Conservation (phyloP, 1,140 invertebrate genomes). For the Andrena cerasifolii region DNA sequence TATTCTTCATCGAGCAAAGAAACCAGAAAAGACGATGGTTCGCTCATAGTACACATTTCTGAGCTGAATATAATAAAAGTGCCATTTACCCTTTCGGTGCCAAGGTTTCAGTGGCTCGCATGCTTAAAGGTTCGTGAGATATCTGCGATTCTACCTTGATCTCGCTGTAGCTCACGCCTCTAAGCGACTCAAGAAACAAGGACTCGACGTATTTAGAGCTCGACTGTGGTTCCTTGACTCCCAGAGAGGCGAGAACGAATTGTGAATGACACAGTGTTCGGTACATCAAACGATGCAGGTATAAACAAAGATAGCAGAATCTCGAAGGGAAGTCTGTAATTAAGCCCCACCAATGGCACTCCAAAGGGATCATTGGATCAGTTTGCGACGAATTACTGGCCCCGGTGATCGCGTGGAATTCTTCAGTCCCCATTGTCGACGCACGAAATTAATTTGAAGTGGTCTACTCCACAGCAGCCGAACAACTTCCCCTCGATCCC, state of each 20-base stretch:
- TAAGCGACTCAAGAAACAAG: not conserved
- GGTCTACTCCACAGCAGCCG: not conserved
- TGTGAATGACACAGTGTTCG: not conserved
- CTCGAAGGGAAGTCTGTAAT: slow-evolving; percentile 4
- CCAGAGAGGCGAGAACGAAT: not conserved
- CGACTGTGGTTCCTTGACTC: not conserved
- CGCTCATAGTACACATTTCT: slow-evolving; percentile 10
- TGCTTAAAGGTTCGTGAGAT: not conserved
- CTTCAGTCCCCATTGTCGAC: not conserved
- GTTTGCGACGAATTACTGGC: not conserved
- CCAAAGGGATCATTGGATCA: not conserved
- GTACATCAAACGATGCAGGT: slow-evolving; percentile 3
- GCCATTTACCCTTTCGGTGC: too few relatives aligned
- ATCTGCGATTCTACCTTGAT: not conserved
- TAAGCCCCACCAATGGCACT: not conserved
- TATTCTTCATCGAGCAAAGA: too few relatives aligned
- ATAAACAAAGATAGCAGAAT: not conserved
- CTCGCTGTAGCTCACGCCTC: too few relatives aligned
- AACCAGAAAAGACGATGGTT: too few relatives aligned
- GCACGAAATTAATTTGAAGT: not conserved
- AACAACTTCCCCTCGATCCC: not conserved
- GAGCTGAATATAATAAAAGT: not conserved
- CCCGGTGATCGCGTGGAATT: not conserved
- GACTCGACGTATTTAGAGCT: not conserved
- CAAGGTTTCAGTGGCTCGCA: too few relatives aligned